A percentile compares a stretch with the other conserved stretches of the same genome.
These are phyloP conservation scores for Habropoda laboriosa DNA, from an alignment of 1,140 invertebrate genomes.

Conservation along the genomic window DNA sequence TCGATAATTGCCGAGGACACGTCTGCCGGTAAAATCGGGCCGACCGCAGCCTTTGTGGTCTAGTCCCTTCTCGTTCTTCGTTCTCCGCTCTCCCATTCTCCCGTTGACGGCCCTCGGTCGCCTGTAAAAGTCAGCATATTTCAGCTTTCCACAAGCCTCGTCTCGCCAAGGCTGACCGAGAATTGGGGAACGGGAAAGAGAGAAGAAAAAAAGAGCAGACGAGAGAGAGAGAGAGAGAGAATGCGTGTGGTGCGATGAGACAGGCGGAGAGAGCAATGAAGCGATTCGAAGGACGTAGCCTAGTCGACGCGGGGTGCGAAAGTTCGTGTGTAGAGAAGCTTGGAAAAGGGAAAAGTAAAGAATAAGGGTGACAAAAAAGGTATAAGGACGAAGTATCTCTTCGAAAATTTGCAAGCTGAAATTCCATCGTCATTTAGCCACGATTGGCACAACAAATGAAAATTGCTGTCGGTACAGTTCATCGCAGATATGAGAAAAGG, in stretches of 20 bases:
- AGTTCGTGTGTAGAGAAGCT: constrained; percentile 26
- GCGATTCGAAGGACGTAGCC: constrained; percentile 36
- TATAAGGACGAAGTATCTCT: neutral
- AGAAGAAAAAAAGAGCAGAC: neutral
- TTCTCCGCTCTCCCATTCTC: constrained; percentile 38
- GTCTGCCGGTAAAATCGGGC: constrained; percentile 80
- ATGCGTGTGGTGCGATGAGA: constrained; percentile 23
- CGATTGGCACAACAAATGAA: constrained; percentile 13
- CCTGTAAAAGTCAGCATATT: constrained; percentile 82
- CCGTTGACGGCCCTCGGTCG: constrained; percentile 59
- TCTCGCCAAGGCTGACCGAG: constrained; percentile 37
- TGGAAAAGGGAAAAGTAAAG: constrained; percentile 1
- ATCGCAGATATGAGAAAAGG: neutral
- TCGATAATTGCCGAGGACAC: constrained; percentile 80
- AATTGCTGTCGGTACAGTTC: constrained; percentile 27
- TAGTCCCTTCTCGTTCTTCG: constrained; percentile 69
- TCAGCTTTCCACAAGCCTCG: constrained; percentile 62
- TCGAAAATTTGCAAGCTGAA: neutral
- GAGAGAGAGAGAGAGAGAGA: constrained; percentile 14
- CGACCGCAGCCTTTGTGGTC: constrained; percentile 80
- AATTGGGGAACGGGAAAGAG: constrained; percentile 30
- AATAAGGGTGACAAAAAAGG: constrained; percentile 27
- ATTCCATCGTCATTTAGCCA: neutral
- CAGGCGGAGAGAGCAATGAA: constrained; percentile 31
- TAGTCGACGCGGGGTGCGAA: constrained; percentile 48